Base-by-base conservation (phyloP, 2,113 vertebrate species). In the Felis chaus region DNA sequence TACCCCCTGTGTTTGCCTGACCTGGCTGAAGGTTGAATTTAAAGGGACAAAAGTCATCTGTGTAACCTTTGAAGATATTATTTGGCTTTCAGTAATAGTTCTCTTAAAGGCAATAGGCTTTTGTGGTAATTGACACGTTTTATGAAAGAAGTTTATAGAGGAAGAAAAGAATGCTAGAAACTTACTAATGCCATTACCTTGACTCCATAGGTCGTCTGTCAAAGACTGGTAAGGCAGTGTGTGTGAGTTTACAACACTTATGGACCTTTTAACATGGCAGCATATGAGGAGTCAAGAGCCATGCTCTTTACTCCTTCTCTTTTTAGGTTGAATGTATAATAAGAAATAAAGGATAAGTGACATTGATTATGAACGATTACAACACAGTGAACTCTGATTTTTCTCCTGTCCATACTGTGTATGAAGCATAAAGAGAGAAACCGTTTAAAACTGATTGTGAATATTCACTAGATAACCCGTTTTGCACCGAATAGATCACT, bases 21-120 rank as follows among this genome's bases (percentile, higher is more conserved):
- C 76, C 53, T 91, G 95, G 81, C 74, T 63, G 63, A 95, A 79
- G 73, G 79, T 87, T 87, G 93, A 86, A 36, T 86, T 48, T 55
- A 65, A 83, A 89, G 36, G 88, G 55, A 73, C 74, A 74, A 45
- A 71, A 95, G 61, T 86, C 82, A 78, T 57, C 33, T 74, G 39
- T 63, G n/a, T 73, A 41, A 92, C 48, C 39, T 48, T 80, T 68
- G 61, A 33, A 74, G 23, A 19, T 68, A 19, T 87, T 84, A 76
- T 39, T 88, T 63, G 53, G 84, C 53, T 87, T 95, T 79, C 86
- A 69, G 53, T 92, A 3, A 3, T 6, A 65, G 71, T 86, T 81
- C 33, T 57, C 27, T 83, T 83, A 83, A 84, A 85, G 41, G 45
- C 50, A 33, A 76, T 57, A 33, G 29, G 21, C 53, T 57, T 95